phyloP scores from a whole-genome alignment of 2,113 vertebrate genomes.

The Caranx melampygus region DNA sequence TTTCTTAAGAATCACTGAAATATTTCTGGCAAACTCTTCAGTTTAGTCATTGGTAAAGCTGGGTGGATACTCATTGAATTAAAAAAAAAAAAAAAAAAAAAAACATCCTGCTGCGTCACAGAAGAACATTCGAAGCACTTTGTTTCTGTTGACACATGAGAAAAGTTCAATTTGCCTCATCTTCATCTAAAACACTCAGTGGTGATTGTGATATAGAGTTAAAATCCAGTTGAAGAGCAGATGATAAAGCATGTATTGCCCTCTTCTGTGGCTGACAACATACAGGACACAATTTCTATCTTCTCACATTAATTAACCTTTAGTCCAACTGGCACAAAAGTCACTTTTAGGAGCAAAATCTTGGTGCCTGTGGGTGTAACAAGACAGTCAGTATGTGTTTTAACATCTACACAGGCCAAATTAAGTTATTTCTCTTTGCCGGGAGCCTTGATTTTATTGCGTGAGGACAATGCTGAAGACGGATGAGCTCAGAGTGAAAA shows the following conservation, averaged over 20 bases:
- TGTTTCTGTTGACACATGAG: background rate
- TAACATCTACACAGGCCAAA: background rate
- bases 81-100: background rate
- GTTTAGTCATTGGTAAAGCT: constrained; percentile 40
- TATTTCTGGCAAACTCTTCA: constrained; percentile 47
- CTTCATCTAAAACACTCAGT: background rate
- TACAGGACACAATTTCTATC: constrained; percentile 22
- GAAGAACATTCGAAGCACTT: constrained; percentile 16
- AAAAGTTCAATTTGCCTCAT: background rate
- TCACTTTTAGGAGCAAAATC: background rate
- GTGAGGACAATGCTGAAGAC: constrained; percentile 45
- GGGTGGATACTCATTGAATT: constrained; percentile 31
- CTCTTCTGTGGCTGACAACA: constrained; percentile 61
- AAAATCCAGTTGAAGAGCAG: constrained; percentile 1
- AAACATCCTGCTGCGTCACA: background rate
- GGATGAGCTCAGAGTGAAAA: constrained; percentile 50
- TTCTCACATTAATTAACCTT: background rate
- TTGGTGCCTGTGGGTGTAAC: background rate
- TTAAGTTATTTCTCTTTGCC: constrained; percentile 1
- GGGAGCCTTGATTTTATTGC: constrained; percentile 31
- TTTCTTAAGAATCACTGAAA: constrained; percentile 52
- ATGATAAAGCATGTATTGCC: constrained; percentile 35
- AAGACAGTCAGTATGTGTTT: background rate
- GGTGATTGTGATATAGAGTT: background rate
- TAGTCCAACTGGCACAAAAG: background rate